Base-by-base conservation (phyloP, 1,140 invertebrate genomes). In the Meloidogyne exigua region DNA sequence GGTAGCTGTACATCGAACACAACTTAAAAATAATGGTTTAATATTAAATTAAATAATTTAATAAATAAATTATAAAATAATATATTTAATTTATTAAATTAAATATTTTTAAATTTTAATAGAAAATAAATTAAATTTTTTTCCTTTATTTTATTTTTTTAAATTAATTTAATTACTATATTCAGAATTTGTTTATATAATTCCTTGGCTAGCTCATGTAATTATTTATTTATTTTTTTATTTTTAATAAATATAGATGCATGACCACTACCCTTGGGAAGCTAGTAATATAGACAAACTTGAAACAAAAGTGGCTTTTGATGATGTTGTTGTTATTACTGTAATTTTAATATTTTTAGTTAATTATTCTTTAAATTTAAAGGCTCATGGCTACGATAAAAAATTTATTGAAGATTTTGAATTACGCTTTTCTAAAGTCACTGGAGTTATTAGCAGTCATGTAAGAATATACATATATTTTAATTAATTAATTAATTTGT, bases 401-500 rank as follows among this genome's bases (percentile, higher is more conserved):
- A 86, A 87, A 73, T 87, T 87, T 70, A 82, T 87, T 62, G 86
- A 87, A 64, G 86, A 84, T 13, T 87, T 87, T 76, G 79, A 87
- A 68, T 57, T 75, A 25, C 70, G 78, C 25, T 87, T 87, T 72
- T 80, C 82, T n/a, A 63, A 88, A 72, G 72, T 79, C 4, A 87
- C 86, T 39, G 86, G 85, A 36, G 79, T 87, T 21, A 75, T 87
- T 25, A 82, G 77, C 32, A 87, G 75, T 76, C 80, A 87, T 72
- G 85, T 86, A 73, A 79, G 81, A 32, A 23, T 64, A 44, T n/a
- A n/a, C n/a, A 36, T 64, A 2, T 23, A 21, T 63, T 64, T 23
- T 15, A 69, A 12, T 23, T 23, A 32, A 32, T 32, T 32, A 32
- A 32, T 69, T 39, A 39, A 18, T n/a, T 13, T 21, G 18, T 70